These are phyloP conservation scores for Irena cyanogastra DNA, from an alignment of 2,113 vertebrate genomes.

Conservation along the genomic window DNA sequence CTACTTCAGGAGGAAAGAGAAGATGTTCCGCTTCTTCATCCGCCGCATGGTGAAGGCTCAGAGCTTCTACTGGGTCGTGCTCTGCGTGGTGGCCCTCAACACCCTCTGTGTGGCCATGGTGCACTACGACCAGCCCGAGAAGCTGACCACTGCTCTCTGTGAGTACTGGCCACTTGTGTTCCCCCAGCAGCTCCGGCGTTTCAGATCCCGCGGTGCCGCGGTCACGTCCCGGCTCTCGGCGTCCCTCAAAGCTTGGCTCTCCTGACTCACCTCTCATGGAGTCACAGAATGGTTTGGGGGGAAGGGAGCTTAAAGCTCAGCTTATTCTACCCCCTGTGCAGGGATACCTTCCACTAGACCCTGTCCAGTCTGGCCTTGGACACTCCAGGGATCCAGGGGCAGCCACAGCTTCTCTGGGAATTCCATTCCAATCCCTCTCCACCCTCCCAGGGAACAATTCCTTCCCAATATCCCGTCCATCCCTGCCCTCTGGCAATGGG, in stretches of 20 bases:
- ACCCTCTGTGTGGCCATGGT: constrained; percentile 94
- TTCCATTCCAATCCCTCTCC: not conserved
- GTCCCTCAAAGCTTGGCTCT: not conserved
- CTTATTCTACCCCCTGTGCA: not conserved
- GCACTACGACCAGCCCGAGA: constrained; percentile 90
- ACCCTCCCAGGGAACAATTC: not conserved
- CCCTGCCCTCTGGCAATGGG: not conserved
- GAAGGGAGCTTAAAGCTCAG: not conserved
- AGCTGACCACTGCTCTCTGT: constrained; percentile 91
- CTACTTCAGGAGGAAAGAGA: constrained; percentile 92
- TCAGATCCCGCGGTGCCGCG: not conserved
- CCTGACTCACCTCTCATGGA: not conserved
- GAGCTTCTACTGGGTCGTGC: constrained; percentile 94
- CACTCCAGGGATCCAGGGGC: not conserved
- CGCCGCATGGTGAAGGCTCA: constrained; percentile 94
- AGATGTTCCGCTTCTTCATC: constrained; percentile 93
- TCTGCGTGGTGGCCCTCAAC: constrained; percentile 93
- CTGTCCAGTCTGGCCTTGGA: not conserved
- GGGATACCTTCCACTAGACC: not conserved
- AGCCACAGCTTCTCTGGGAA: not conserved
- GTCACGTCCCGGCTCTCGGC: fast-evolving
- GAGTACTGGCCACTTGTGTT: constrained; percentile 28
- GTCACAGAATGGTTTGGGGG: not conserved
- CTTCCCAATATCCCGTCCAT: not conserved
- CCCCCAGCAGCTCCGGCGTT: not conserved